Percentiles rank a stretch among this genome's conserved stretches.
Conservation (phyloP, 2,113 vertebrate genomes). For the human (Homo sapiens) region DNA sequence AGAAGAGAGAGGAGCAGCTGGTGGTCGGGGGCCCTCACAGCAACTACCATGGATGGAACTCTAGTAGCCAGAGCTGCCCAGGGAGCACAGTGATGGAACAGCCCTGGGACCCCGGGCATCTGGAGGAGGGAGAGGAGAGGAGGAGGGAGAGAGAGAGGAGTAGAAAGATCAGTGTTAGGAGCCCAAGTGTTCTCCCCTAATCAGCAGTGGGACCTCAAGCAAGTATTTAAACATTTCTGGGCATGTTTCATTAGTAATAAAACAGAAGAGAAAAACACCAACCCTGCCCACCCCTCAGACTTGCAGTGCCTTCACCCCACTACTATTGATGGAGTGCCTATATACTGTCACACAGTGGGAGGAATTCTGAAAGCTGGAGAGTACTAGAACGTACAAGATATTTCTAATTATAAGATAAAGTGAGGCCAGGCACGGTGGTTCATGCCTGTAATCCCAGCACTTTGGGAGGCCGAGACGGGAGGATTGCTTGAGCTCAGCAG, state of each 20-base stretch:
- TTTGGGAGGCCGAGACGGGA: background rate
- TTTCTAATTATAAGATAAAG: background rate
- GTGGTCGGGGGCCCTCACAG: background rate
- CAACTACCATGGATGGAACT: background rate
- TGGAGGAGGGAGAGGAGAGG: background rate
- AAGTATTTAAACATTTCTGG: background rate
- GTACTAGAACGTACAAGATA: background rate
- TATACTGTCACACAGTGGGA: background rate
- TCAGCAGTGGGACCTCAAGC: background rate
- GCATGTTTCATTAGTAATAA: background rate
- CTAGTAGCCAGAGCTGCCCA: background rate
- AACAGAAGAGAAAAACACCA: background rate
- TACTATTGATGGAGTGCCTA: background rate
- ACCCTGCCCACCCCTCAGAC: background rate
- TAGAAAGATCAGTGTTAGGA: background rate
- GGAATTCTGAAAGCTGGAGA: background rate
- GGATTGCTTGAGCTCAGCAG: background rate
- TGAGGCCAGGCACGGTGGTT: background rate
- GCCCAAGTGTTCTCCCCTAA: background rate
- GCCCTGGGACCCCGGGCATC: background rate
- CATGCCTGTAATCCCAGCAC: background rate
- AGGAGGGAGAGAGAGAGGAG: background rate
- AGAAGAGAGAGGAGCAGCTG: background rate
- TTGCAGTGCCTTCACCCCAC: background rate
- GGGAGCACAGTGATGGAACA: accelerated